Conservation (phyloP, 2,888 invertebrate species). For the Agrypnus murinus region DNA sequence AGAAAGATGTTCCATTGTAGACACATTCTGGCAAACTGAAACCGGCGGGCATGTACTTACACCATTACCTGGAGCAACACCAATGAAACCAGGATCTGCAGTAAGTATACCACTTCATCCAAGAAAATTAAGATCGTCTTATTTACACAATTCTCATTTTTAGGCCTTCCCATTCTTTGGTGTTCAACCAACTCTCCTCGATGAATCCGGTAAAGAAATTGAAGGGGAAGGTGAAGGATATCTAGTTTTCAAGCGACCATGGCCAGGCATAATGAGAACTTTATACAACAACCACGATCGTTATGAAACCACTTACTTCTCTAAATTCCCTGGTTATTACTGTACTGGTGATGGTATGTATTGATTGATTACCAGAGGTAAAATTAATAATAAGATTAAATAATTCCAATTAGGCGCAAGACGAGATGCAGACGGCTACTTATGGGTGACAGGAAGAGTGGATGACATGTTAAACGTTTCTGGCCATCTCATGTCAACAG, state of each 20-base stretch:
- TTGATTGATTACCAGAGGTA: too few relatives aligned
- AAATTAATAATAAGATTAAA: slow-evolving; percentile 51
- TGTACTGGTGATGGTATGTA: slow-evolving; percentile 95
- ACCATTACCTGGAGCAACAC: slow-evolving; percentile 95
- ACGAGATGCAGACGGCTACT: slow-evolving; percentile 94
- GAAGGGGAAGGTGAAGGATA: slow-evolving; percentile 95
- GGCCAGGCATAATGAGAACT: slow-evolving; percentile 99
- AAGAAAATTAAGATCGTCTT: background rate
- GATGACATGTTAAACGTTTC: slow-evolving; percentile 99
- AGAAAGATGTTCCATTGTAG: slow-evolving; percentile 91
- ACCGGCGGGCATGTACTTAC: slow-evolving; percentile 98
- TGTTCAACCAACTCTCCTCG: slow-evolving; percentile 89
- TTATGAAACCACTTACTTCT: slow-evolving; percentile 94
- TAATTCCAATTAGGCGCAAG: slow-evolving; percentile 91
- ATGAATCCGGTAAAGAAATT: slow-evolving; percentile 90
- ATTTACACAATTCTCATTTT: slow-evolving; percentile 3
- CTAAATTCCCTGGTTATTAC: slow-evolving; percentile 97
- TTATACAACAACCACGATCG: slow-evolving; percentile 93
- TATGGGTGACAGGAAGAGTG: slow-evolving; percentile 97
- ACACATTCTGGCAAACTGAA: slow-evolving; percentile 99
- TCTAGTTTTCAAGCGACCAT: slow-evolving; percentile 94
- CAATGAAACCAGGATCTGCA: slow-evolving; percentile 98
- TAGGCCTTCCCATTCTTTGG: slow-evolving; percentile 98
- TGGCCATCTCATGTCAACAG: slow-evolving; percentile 97
- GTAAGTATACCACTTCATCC: slow-evolving; percentile 76